Base-by-base conservation (phyloP, 2,113 vertebrate genomes). In the Cavia aperea region DNA sequence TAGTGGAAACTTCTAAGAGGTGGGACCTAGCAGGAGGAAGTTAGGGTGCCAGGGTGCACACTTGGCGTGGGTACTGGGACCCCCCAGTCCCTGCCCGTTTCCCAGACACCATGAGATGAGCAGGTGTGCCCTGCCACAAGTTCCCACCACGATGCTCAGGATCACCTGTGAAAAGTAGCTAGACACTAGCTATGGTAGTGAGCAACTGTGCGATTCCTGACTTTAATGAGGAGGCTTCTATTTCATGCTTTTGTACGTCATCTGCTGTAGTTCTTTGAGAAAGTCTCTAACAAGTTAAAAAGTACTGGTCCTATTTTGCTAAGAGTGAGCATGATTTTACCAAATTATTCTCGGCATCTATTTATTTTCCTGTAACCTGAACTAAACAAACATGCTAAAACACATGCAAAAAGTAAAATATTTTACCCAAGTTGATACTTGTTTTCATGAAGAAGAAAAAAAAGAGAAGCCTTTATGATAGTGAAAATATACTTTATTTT, bases 401-500 rank as follows among this genome's bases (percentile, higher is more conserved):
- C 56, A 23, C 46, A 68, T 29, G 39, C 15, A 70, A 86, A 88
- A 85, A 89, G 9, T 1, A 72, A 85, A 92, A 86, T 39, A 81
- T 43, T 87, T 96, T 60, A 93, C 10, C 81, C 54, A 93, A 86
- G 43, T 46, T 92, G 63, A 62, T 93, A 90, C 81, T 91, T 94
- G 93, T 90, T 95, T 90, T 92, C 66, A 93, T 75, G 33, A 86
- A 6, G 43, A 72, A 73, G 94, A 26, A 33, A 79, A 33, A 54
- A 96, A 96, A 96, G 93, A 96, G 93, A 96, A n/a, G 66, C 88
- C 96, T 96, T 96, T 95, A 94, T 93, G 97, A 96, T 98, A 98
- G 97, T 98, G 98, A 98, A 98, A 98, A 98, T 98, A 98, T 98
- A 98, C 79, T 97, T 98, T 98, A 97, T 98, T 97, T 98, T 97